A percentile compares a stretch with the other conserved stretches of the same genome.
phyloP scores from a whole-genome alignment of 2,113 vertebrate genomes.

The Carlito syrichta region DNA sequence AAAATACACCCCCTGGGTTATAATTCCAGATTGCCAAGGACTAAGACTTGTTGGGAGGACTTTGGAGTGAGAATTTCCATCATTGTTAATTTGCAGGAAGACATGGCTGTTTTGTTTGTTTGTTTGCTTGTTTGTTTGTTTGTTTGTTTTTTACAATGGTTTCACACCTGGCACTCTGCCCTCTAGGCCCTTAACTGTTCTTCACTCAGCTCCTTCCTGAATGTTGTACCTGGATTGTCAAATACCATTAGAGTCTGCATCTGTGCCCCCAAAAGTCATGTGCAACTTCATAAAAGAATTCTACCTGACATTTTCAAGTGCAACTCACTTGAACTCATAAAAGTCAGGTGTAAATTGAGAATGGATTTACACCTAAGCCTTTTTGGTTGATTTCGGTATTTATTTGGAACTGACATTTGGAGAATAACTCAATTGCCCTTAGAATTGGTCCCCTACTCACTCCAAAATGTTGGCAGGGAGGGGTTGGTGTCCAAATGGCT shows the following conservation, averaged over 20 bases:
- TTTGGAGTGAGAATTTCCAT: background rate
- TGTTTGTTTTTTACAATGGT: background rate
- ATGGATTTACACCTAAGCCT: conserved; percentile 53
- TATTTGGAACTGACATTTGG: conserved; percentile 65
- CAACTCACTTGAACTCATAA: conserved; percentile 36
- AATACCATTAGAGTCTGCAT: conserved; percentile 1
- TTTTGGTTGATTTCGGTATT: conserved; percentile 43
- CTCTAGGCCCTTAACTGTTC: background rate
- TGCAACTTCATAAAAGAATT: conserved; percentile 2
- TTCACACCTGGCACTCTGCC: background rate
- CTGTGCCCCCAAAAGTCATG: background rate
- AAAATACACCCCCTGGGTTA: background rate
- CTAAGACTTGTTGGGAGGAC: background rate
- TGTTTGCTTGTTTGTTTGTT: no score
- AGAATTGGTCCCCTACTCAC: background rate
- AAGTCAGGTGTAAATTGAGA: conserved; percentile 65
- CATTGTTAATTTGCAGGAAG: background rate
- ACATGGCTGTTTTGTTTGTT: background rate
- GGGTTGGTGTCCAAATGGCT: background rate
- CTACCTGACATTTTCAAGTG: conserved; percentile 60
- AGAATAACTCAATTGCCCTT: conserved; percentile 41
- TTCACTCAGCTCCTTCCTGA: background rate
- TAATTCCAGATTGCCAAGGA: background rate
- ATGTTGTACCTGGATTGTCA: background rate
- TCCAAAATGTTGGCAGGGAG: background rate